A percentile compares a stretch with the other conserved stretches of the same genome.
phyloP scores from a whole-genome alignment of 2,888 invertebrate genomes.

The Folsomia manolachei region DNA sequence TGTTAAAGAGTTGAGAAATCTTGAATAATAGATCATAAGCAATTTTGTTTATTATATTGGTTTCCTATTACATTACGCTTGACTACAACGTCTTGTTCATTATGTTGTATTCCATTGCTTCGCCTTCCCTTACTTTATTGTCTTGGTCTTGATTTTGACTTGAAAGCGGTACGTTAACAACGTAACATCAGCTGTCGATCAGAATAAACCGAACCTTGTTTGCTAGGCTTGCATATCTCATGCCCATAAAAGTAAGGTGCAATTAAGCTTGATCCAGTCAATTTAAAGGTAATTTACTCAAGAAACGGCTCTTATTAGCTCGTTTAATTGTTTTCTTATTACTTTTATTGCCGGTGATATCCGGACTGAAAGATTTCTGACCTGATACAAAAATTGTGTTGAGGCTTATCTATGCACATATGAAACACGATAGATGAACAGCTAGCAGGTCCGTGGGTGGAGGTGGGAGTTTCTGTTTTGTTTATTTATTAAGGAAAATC shows the following conservation, averaged over 20 bases:
- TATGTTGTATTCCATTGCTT: too few relatives aligned
- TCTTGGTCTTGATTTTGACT: background rate
- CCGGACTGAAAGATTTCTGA: background rate
- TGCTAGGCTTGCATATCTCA: too few relatives aligned
- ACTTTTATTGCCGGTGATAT: slow-evolving; percentile 7
- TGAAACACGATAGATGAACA: background rate
- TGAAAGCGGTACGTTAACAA: too few relatives aligned
- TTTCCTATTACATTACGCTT: background rate
- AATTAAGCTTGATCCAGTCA: background rate
- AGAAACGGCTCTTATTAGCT: slow-evolving; percentile 1
- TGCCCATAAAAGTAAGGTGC: background rate
- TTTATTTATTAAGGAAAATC: background rate
- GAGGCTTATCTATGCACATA: background rate
- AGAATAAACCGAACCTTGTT: too few relatives aligned
- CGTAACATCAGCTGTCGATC: background rate
- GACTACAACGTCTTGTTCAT: too few relatives aligned
- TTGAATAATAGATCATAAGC: background rate
- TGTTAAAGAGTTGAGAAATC: background rate
- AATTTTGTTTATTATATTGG: background rate
- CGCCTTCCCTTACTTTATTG: background rate
- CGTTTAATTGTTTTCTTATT: slow-evolving; percentile 14
- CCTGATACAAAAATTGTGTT: background rate
- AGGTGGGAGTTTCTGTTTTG: background rate
- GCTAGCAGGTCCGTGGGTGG: background rate
- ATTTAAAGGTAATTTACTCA: background rate